Conservation (phyloP, 2,797 vertebrate genomes). For the Catharus ustulatus region DNA sequence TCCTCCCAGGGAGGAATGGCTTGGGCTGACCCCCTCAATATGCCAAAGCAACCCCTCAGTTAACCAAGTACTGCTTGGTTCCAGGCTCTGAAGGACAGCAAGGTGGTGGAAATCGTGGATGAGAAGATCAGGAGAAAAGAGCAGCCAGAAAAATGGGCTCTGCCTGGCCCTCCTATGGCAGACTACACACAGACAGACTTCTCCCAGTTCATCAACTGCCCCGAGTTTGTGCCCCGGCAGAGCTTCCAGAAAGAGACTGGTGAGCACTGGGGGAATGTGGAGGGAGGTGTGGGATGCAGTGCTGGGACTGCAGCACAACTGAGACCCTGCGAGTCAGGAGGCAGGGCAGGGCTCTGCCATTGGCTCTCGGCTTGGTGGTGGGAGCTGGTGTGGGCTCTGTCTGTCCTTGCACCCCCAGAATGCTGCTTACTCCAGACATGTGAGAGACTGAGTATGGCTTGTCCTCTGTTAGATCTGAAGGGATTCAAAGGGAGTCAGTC, state of each 20-base stretch:
- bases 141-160: constrained; percentile 93
- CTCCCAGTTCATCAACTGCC: constrained; percentile 95
- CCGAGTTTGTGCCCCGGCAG: constrained; percentile 93
- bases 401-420: neutral
- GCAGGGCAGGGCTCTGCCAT: accelerated
- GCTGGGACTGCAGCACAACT: neutral
- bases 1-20: neutral
- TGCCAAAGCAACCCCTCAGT: neutral
- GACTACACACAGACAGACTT: constrained; percentile 93
- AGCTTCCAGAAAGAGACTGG: constrained; percentile 84
- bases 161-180: constrained; percentile 84
- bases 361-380: neutral
- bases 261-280: constrained; percentile 26
- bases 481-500: neutral
- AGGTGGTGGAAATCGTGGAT: constrained; percentile 93
- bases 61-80: neutral
- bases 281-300: neutral
- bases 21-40: accelerated
- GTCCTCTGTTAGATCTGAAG: neutral
- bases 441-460: neutral
- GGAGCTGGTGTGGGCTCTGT: neutral
- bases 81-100: constrained; percentile 94
- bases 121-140: constrained; percentile 94
- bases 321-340: neutral
- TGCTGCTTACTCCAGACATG: accelerated